Base-by-base conservation (phyloP, 2,113 vertebrate genomes). In the Lepus timidus region DNA sequence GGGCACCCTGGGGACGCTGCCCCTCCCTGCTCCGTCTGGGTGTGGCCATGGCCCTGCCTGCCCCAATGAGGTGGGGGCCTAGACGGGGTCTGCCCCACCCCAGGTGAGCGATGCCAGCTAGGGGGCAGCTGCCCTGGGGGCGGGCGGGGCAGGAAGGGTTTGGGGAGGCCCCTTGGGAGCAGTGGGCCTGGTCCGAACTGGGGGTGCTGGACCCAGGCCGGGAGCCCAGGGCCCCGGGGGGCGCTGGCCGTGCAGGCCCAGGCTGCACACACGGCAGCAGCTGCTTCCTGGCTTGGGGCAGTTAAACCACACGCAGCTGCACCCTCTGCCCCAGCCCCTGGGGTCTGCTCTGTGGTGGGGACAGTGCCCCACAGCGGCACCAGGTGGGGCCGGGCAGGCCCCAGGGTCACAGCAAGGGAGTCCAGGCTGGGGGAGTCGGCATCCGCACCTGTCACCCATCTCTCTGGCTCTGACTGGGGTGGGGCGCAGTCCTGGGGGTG, bases 191-290 rank as follows among this genome's bases (percentile, higher is more conserved):
- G 65, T 19, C 39, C 6, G 74, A 6, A 10, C n/a, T 9, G 2
- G 55, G 61, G 12, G 62, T 17, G 1, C 49, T 22, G 9, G 76
- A 10, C 31, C 10, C 0, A 9, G 11, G 74, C 2, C 5, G 23
- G 80, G 68, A 70, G 61, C 64, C 58, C 4, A 3, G 44, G 25
- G 31, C 22, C 6, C 64, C 0, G 0, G 6, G 58, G 29, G 61
- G 58, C 11, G 4, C 16, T 1, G 6, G 20, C 44, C 23, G 95
- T 79, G 98, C 98, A 99, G 36, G 96, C 99, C 85, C 98, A 96
- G 78, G 98, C 49, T 58, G 39, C 8, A 14, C 20, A 27, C 14
- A 6, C 1, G 0, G 29, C 6, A 20, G 33, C 87, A 74, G 91
- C 79, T 96, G 88, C 82, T 88, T 96, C 93, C 88, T 78, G 75